Evolutionary conservation across 2,888 invertebrate species (phyloP).

Genomic region (Gasteruption jaculator): DNA sequence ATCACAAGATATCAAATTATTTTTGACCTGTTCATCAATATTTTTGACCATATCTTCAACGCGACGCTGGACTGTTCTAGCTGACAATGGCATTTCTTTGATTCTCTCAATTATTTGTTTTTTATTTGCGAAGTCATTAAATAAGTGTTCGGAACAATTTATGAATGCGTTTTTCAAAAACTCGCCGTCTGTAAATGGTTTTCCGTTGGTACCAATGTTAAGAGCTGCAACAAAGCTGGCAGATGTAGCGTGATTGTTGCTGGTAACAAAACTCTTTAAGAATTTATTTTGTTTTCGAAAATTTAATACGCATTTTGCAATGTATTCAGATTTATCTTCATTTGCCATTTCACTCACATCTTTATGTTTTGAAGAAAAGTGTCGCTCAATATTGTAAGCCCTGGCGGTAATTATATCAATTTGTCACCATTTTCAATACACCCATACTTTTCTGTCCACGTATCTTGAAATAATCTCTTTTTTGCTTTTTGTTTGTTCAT

Average conservation of each 20-base stretch:
- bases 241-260: slow-evolving; percentile 12
- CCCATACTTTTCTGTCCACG: slow-evolving; percentile 9
- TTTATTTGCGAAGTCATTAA: slow-evolving; percentile 12
- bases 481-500: too few species aligned
- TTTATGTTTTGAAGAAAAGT: too few species aligned
- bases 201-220: slow-evolving; percentile 12
- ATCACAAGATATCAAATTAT: slow-evolving; percentile 14
- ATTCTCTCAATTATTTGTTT: too few species aligned
- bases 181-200: slow-evolving; percentile 15
- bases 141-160: slow-evolving; percentile 13
- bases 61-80: slow-evolving; percentile 12
- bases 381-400: too few species aligned
- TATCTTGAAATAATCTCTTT: too few species aligned
- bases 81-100: slow-evolving; percentile 14
- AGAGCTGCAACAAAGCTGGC: too few species aligned
- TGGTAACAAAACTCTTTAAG: slow-evolving; percentile 15
- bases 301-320: slow-evolving; percentile 15
- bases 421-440: slow-evolving; percentile 11
- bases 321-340: slow-evolving; percentile 15
- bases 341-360: slow-evolving; percentile 12
- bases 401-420: slow-evolving; percentile 10
- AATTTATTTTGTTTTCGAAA: slow-evolving; percentile 15
- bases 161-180: slow-evolving; percentile 14
- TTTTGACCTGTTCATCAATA: slow-evolving; percentile 14
- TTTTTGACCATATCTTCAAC: slow-evolving; percentile 12